Evolutionary conservation across 2,797 vertebrate species (phyloP), one percentile per base, ranked within the genome.

Genomic region (Aldrovandia affinis): DNA sequence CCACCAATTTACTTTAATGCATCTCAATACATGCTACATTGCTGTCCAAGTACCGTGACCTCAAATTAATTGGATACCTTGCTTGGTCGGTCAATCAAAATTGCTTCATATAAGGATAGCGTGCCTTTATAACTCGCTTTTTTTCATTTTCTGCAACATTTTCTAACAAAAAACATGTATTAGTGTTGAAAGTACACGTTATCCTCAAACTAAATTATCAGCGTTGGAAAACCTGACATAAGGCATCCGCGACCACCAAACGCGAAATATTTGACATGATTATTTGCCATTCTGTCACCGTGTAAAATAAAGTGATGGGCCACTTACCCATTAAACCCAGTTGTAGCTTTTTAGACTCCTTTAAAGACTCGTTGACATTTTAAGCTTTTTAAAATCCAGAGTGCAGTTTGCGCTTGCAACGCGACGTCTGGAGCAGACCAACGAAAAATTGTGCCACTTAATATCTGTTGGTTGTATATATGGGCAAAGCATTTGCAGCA

Each of bases 271-370:
- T 36, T 20, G 0, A 70, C 15, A 39, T 39, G 0, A 39, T 70
- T 20, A 5, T 70, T 70, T 70, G 68, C 14, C 15, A 20, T 70
- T 39, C 33, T 3, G 68, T 70, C 33, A 39, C 2, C 14, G 65
- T 36, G 30, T 36, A 10, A 39, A 22, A 39, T 65, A 70, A 70
- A 70, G 33, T 70, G 68, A 39, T 70, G 68, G 68, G 33, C 15
- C 10, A 70, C 87, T 90, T 73, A 89, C 63, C 68, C 81, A 85
- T 85, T 85, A 92, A 92, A 88, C 36, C 81, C 57, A 78, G 83
- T 6, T 83, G 80, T 75, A 39, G 89, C 28, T 65, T 65, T 65
- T 65, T 33, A 36, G 33, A 70, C 20, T 15, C 14, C 12, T 50
- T 50, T 50, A 50, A 50, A 50, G 47, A 50, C 0, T 50, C 47